A percentile compares a stretch with the other conserved stretches of the same genome.
Evolutionary conservation across 2,113 vertebrate genomes (phyloP).

Genomic region (Bos taurus): DNA sequence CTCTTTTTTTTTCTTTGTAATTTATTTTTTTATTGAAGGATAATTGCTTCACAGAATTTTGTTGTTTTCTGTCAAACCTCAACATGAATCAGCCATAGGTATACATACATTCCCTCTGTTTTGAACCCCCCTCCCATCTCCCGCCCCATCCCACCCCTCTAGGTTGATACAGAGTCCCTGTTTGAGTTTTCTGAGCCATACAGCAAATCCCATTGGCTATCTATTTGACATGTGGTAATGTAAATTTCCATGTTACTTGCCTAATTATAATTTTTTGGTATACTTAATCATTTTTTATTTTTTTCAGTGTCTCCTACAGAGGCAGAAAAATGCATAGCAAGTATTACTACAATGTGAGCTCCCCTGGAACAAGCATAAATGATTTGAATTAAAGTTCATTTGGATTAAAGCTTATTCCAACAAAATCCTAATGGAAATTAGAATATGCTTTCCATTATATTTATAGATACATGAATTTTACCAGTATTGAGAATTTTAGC

Average conservation of each 20-base stretch:
- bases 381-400: not conserved
- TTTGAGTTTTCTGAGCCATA: not conserved
- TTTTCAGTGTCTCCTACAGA: not conserved
- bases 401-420: not conserved
- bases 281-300: not conserved
- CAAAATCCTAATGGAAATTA: conserved; percentile 11
- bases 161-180: not conserved
- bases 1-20: not conserved
- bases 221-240: not conserved
- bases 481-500: not conserved
- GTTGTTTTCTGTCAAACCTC: not conserved
- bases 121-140: not conserved
- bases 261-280: not conserved
- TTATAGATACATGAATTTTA: not conserved
- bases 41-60: not conserved
- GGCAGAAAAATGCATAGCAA: not conserved
- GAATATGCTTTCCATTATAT: not conserved
- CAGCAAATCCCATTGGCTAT: not conserved
- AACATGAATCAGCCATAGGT: not conserved
- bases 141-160: not conserved
- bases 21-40: not conserved
- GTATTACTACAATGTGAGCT: not conserved
- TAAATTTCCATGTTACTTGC: not conserved
- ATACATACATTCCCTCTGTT: not conserved
- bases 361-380: not conserved